Evolutionary conservation across 2,888 invertebrate species (phyloP).

Genomic region (Drosophila suboccidentalis): DNA sequence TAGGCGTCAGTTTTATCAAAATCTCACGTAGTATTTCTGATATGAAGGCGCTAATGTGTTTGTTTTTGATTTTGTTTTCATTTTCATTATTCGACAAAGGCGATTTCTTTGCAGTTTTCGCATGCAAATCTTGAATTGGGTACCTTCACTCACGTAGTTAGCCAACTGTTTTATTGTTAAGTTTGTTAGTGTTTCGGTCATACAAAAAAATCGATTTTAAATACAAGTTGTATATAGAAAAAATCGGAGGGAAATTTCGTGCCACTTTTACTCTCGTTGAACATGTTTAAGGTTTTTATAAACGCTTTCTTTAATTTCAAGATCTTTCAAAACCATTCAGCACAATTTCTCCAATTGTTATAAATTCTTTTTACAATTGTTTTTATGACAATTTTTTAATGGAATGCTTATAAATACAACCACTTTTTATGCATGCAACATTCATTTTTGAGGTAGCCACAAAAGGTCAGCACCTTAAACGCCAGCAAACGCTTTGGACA

Average conservation of each 20-base stretch:
- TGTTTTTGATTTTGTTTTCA: constrained; percentile 8
- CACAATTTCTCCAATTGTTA: background rate
- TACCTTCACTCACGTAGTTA: constrained; percentile 72
- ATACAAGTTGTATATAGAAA: constrained; percentile 18
- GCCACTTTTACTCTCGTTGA: constrained; percentile 68
- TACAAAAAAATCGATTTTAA: constrained; percentile 60
- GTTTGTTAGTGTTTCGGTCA: constrained; percentile 22
- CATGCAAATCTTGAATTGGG: constrained; percentile 57
- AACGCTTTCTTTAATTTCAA: constrained; percentile 46
- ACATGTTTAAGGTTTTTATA: constrained; percentile 16
- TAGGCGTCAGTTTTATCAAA: constrained; percentile 47
- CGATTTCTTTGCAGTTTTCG: constrained; percentile 36
- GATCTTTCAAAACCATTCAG: constrained; percentile 1
- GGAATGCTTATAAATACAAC: constrained; percentile 1
- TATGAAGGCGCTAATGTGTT: constrained; percentile 33
- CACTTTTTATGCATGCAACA: constrained; percentile 33
- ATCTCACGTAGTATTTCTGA: constrained; percentile 53
- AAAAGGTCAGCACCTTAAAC: constrained; percentile 65
- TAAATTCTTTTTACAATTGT: background rate
- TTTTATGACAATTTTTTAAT: constrained; percentile 9
- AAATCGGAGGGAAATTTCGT: constrained; percentile 44
- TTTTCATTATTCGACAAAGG: constrained; percentile 20
- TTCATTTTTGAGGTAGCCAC: constrained; percentile 31
- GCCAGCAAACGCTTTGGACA: constrained; percentile 26
- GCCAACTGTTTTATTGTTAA: constrained; percentile 19